A percentile compares a stretch with the other conserved stretches of the same genome.
These are phyloP conservation scores for Rhinichthys klamathensis DNA, from an alignment of 2,113 vertebrate species.

Conservation along the genomic window DNA sequence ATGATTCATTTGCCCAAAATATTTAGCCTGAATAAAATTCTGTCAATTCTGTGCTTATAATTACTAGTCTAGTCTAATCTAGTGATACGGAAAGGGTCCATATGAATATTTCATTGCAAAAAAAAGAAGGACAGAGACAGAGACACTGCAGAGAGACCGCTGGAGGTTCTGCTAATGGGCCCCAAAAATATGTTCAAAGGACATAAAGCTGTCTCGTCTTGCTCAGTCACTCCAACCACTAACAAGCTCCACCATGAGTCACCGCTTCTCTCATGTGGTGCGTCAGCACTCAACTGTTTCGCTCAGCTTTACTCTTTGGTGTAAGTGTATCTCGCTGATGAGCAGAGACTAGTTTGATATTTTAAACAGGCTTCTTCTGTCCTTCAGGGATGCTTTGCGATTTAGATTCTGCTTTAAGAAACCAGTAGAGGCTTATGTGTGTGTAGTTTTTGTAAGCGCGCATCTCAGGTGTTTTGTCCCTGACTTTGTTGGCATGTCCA, in stretches of 20 bases:
- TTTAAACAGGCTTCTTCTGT: background rate
- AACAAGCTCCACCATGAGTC: slow-evolving; percentile 26
- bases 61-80: background rate
- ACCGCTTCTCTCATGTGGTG: slow-evolving; percentile 13
- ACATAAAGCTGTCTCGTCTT: slow-evolving; percentile 28
- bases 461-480: background rate
- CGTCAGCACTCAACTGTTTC: background rate
- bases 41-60: background rate
- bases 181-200: slow-evolving; percentile 25
- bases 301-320: background rate
- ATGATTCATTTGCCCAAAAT: background rate
- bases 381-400: background rate
- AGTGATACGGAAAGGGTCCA: background rate
- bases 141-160: background rate
- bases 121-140: background rate
- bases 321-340: background rate
- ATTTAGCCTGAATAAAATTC: background rate
- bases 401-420: background rate
- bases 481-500: background rate
- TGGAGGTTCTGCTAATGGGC: slow-evolving; percentile 26
- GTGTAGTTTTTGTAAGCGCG: background rate
- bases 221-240: slow-evolving; percentile 24
- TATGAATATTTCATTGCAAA: background rate
- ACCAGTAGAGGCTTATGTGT: background rate
- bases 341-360: background rate